These are phyloP conservation scores for Microcebus lehilahytsara DNA, from an alignment of 2,113 vertebrate genomes.

Conservation along the genomic window DNA sequence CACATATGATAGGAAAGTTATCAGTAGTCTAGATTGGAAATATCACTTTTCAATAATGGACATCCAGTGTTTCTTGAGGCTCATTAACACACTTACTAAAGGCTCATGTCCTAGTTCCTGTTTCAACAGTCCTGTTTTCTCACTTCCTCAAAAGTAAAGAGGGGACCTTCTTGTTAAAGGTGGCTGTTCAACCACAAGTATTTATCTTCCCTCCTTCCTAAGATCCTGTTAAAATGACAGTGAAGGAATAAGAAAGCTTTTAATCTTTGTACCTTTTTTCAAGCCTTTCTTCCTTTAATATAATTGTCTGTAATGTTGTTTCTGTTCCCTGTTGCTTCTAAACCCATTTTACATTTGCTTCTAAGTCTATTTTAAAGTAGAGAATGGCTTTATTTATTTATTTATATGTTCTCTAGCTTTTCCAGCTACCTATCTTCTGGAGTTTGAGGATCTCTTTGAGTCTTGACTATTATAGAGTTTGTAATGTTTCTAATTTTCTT, in stretches of 20 bases:
- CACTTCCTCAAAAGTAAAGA: neutral
- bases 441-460: neutral
- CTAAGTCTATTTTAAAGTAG: neutral
- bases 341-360: neutral
- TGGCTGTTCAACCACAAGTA: neutral
- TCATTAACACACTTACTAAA: neutral
- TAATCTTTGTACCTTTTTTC: neutral
- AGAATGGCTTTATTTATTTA: neutral
- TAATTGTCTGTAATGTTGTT: constrained; percentile 16
- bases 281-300: neutral
- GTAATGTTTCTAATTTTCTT: neutral
- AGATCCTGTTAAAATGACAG: neutral
- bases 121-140: neutral
- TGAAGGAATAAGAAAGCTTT: neutral
- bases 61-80: neutral
- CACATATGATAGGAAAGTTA: neutral
- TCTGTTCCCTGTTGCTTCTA: neutral
- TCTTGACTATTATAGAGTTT: neutral
- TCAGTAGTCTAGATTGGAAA: neutral
- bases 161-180: neutral
- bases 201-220: neutral
- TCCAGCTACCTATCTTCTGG: neutral
- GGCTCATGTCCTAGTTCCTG: neutral
- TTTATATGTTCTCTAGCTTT: neutral
- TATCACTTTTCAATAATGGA: neutral